Base-by-base conservation (phyloP, 2,797 vertebrate genomes). In the Premnoplex brunnescens region DNA sequence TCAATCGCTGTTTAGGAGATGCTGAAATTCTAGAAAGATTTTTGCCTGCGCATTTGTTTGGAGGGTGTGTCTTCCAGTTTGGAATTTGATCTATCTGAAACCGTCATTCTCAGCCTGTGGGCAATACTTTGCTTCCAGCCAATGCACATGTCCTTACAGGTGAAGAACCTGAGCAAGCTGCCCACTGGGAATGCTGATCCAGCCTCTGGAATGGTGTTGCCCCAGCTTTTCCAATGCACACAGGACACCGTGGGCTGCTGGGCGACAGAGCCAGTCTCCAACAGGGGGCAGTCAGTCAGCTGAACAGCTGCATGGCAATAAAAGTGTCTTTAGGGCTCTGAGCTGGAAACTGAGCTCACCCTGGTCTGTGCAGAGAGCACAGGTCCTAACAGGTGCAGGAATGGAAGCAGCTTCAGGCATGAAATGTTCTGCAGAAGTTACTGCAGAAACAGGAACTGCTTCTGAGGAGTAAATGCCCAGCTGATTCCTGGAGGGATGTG, bases 1-100 rank as follows among this genome's bases (percentile, higher is more conserved):
- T 80, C 76, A 90, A 49, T 13, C 88, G 30, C 8, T 89, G 48
- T 56, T 88, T 41, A 62, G 74, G 39, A 81, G 59, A 58, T 30
- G 66, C 59, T 78, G 48, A 69, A 84, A 64, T 91, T 92, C 55
- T 73, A 63, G 69, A 41, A 86, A 46, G 15, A 49, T 52, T 84
- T 73, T 60, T 85, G 63, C 26, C 52, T 55, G 34, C 0, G 1
- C 32, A 23, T 43, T 89, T 78, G 55, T 89, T 88, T 2, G 7
- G 41, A 91, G 66, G 92, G 89, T 63, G 95, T 92, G 92, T 48
- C 73, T 75, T 62, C n/a, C 77, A 52, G 28, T 59, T 8, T 63
- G 96, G 91, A 94, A 96, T 94, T 43, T 59, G 71, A 84, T 78
- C 82, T 4, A 3, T 52, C 73, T 85, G 66, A 77, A 88, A 48